Evolutionary conservation across 2,888 invertebrate genomes (phyloP).

Genomic region (Luperina nickerlii): DNA sequence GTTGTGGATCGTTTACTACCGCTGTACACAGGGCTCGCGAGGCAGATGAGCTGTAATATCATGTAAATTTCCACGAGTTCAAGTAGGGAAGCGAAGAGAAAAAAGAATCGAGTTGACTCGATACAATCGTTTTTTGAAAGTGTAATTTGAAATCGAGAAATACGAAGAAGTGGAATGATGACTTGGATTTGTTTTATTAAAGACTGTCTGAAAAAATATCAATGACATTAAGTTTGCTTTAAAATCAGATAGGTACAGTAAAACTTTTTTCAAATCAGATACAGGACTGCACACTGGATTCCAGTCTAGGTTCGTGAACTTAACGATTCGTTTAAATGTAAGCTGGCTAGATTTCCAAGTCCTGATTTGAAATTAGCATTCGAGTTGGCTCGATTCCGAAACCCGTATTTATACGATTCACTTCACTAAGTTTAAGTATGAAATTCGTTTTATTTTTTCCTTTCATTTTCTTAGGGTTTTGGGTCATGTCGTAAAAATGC

Average conservation of each 20-base stretch:
- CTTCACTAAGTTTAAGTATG: constrained; percentile 76
- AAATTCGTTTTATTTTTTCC: constrained; percentile 84
- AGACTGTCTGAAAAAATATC: neutral
- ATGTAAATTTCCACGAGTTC: constrained; percentile 85
- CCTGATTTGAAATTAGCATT: constrained; percentile 39
- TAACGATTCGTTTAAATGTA: constrained; percentile 11
- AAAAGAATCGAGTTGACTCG: constrained; percentile 39
- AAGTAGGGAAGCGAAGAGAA: constrained; percentile 54
- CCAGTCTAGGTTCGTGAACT: constrained; percentile 6
- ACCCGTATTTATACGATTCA: constrained; percentile 43
- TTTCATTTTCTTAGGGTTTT: constrained; percentile 79
- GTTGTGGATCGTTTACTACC: constrained; percentile 82
- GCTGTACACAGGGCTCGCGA: constrained; percentile 75
- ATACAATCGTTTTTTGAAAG: constrained; percentile 40
- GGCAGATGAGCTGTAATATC: constrained; percentile 84
- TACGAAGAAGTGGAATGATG: neutral
- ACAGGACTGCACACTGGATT: neutral
- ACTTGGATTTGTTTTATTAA: neutral
- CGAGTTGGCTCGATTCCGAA: constrained; percentile 52
- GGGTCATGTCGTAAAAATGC: constrained; percentile 83
- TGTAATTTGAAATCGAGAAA: constrained; percentile 6
- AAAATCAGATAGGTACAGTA: too few relatives aligned
- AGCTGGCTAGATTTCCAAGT: constrained; percentile 29
- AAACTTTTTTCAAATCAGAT: neutral
- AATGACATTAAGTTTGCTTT: neutral